Base-by-base conservation (phyloP, 1,140 invertebrate genomes). In the Drosophila melanogaster region DNA sequence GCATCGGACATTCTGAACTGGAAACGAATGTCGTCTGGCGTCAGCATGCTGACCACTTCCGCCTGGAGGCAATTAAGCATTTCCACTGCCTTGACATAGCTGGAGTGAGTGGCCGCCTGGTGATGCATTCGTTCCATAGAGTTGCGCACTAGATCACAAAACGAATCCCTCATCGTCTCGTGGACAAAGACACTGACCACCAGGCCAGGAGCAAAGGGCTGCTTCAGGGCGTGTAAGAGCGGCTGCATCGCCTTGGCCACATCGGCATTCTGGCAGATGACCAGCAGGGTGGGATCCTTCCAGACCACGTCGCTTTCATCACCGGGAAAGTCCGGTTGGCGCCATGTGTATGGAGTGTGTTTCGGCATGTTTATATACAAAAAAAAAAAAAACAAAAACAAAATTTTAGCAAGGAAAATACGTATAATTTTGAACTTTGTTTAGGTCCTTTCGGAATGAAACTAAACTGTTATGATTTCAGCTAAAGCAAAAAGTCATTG, bases 101-200 rank as follows among this genome's bases (percentile, higher is more conserved):
- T 35, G 0, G 14, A 3, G 17, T 86, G 81, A 11, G 5, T 37
- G 14, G 43, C 41, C 30, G 69, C 78, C 70, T 81, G 57, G 0
- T 33, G 54, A 43, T 87, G 58, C 57, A 87, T 59, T 6, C 38
- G 30, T 0, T 58, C 50, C 70, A 86, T 79, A 7, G 35, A 26
- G 0, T 6, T 8, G 11, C 61, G 38, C 12, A 86, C 58, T 22
- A 37, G 66, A 3, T 72, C 55, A 0, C 65, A 49, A 33, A 86
- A 67, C 8, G 15, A 4, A 1, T 62, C 47, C 0, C 83, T 51
- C 70, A 87, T 75, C 3, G 75, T 75, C n/a, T 87, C 81, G 38
- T 86, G 83, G 2, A 87, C 79, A 12, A 75, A 86, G 0, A 86
- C 41, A 0, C 54, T 24, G 14, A 57, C 83, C 30, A 86, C 43